phyloP scores from a whole-genome alignment of 1,140 invertebrate species.

The Geopemphigus sp. region DNA sequence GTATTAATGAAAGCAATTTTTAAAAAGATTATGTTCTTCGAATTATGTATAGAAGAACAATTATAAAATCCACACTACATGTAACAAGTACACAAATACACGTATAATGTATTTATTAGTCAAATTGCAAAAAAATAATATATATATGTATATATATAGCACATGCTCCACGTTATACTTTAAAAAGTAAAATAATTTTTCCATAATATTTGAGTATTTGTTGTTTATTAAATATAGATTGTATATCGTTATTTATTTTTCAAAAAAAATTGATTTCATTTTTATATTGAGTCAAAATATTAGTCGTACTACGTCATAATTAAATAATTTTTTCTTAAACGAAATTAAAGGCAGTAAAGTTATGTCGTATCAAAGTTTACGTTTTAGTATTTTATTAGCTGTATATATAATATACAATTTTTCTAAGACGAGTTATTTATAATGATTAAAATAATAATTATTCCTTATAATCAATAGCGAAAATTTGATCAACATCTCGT shows the following conservation, averaged over 20 bases:
- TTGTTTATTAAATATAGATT: too few relatives aligned
- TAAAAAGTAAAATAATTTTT: background rate
- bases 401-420: too few relatives aligned
- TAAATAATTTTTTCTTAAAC: background rate
- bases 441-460: too few relatives aligned
- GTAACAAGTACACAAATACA: background rate
- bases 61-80: background rate
- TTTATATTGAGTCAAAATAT: background rate
- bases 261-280: background rate
- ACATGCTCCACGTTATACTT: conserved; percentile 6
- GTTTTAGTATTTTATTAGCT: background rate
- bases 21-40: background rate
- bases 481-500: too few relatives aligned
- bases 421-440: too few relatives aligned
- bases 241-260: too few relatives aligned
- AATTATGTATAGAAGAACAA: background rate
- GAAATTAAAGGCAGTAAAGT: background rate
- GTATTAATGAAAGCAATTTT: conserved; percentile 25
- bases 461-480: too few relatives aligned
- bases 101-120: background rate
- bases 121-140: conserved; percentile 11
- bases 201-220: too few relatives aligned
- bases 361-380: background rate
- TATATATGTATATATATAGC: background rate
- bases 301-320: background rate